These are phyloP conservation scores for Ceratotherium simum DNA, from an alignment of 2,113 vertebrate species.

Conservation along the genomic window DNA sequence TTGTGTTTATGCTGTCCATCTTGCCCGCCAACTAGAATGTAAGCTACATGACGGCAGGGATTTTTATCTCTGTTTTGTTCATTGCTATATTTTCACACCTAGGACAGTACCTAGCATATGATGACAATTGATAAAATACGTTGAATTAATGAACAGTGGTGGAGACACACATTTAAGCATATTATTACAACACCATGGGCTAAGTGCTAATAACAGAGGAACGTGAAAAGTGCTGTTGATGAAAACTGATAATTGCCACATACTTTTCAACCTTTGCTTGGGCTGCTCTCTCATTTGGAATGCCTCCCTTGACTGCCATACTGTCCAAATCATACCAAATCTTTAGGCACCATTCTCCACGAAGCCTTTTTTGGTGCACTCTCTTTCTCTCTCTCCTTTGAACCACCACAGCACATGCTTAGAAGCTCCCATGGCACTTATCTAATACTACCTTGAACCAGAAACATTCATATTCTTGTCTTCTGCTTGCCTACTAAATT, in stretches of 20 bases:
- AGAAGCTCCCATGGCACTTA: background rate
- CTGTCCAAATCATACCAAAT: background rate
- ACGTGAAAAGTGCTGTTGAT: background rate
- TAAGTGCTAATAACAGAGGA: background rate
- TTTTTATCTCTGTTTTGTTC: slow-evolving; percentile 30
- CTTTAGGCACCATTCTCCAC: background rate
- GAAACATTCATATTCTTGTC: slow-evolving; percentile 7
- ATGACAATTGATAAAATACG: background rate
- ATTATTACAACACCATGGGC: background rate
- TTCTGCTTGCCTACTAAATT: slow-evolving; percentile 34
- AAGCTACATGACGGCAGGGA: background rate
- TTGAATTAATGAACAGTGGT: slow-evolving; percentile 6
- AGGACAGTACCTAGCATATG: background rate
- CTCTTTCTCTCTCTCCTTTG: background rate
- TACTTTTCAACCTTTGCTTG: background rate
- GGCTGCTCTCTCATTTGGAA: background rate
- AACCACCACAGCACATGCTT: background rate
- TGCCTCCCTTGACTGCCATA: background rate
- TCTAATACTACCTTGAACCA: background rate
- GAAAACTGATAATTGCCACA: background rate
- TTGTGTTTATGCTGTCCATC: background rate
- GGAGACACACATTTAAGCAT: background rate
- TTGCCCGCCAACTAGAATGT: background rate
- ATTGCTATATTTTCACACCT: background rate
- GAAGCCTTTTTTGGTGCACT: background rate